Conservation (phyloP, 2,113 vertebrate species). For the Ailurus styani region DNA sequence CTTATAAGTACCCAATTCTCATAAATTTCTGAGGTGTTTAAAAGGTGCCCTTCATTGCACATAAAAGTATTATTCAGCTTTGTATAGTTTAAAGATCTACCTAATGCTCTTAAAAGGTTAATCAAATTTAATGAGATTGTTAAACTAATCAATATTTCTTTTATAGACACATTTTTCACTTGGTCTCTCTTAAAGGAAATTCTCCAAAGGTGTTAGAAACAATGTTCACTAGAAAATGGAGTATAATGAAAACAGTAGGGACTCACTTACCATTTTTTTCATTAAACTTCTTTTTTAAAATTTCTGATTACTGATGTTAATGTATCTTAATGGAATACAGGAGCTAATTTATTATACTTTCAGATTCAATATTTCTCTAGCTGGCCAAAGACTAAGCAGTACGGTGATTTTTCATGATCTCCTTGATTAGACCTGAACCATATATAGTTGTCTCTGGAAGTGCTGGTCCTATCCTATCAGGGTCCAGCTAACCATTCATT, state of each 20-base stretch:
- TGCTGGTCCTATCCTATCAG: background rate
- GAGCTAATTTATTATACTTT: slow-evolving; percentile 55
- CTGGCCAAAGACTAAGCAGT: slow-evolving; percentile 8
- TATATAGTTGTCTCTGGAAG: background rate
- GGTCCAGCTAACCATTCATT: background rate
- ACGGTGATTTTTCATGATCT: background rate
- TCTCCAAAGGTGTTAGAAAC: slow-evolving; percentile 37
- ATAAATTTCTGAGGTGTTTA: slow-evolving; percentile 20
- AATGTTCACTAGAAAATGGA: slow-evolving; percentile 55
- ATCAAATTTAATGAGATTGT: slow-evolving; percentile 74
- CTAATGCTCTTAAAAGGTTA: slow-evolving; percentile 70
- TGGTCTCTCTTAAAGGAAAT: slow-evolving; percentile 53
- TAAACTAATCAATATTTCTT: slow-evolving; percentile 75
- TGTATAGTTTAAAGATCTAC: slow-evolving; percentile 43
- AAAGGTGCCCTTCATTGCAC: slow-evolving; percentile 43
- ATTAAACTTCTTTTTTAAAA: slow-evolving; percentile 51
- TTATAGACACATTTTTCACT: slow-evolving; percentile 72
- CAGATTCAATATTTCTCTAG: slow-evolving; percentile 51
- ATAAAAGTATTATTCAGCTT: slow-evolving; percentile 60
- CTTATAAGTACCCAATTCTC: slow-evolving; percentile 8
- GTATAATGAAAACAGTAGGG: slow-evolving; percentile 48
- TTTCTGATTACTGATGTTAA: slow-evolving; percentile 66
- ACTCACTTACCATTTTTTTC: slow-evolving; percentile 64
- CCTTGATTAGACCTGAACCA: background rate
- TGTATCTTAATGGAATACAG: slow-evolving; percentile 39